Evolutionary conservation across 2,888 invertebrate species (phyloP), one percentile per base, ranked within the genome.

Genomic region (Stenurella melanura): DNA sequence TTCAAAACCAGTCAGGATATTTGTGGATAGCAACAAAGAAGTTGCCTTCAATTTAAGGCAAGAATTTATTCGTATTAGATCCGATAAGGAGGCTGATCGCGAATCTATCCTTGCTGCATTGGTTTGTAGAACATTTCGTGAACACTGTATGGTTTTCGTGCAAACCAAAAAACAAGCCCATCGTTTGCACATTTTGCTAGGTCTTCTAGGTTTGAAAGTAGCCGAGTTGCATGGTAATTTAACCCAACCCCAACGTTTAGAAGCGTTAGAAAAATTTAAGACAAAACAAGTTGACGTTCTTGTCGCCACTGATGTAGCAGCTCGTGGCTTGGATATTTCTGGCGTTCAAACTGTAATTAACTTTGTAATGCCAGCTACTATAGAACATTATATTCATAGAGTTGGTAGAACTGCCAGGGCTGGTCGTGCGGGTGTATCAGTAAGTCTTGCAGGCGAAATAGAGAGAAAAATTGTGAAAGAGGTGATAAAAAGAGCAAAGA

Each of bases 331-430:
- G 63, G 99, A 99, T 90, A 99, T 99, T 83, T 94, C 96, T n/a
- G 98, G 97, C 10, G 98, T 99, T 0, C 96, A 97, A 90, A 98
- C 98, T 15, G 98, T 98, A 6, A 94, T 99, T 61, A 99, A 99
- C 90, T 98, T 97, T 90, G 95, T 97, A 0, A 94, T 99, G 94
- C 99, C 99, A 0, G 95, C 96, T 60, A 96, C 97, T 0, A 89
- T 98, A 19, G 97, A 98, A 86, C 98, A 98, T 89, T 99, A 99
- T 86, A 97, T 99, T 84, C 99, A 99, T 90, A 92, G 95, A 88
- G 97, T 99, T 10, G 99, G 99, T 54, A 92, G 99, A 85, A 99
- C 99, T 1, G 99, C 99, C 0, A 92, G 99, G 86, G 81, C 81
- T 21, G 98, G 98, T 0, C 77, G 84, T 12, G 95, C 95, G 15